Evolutionary conservation across 2,113 vertebrate genomes (phyloP).

Genomic region (Coregonus clupeaformis): DNA sequence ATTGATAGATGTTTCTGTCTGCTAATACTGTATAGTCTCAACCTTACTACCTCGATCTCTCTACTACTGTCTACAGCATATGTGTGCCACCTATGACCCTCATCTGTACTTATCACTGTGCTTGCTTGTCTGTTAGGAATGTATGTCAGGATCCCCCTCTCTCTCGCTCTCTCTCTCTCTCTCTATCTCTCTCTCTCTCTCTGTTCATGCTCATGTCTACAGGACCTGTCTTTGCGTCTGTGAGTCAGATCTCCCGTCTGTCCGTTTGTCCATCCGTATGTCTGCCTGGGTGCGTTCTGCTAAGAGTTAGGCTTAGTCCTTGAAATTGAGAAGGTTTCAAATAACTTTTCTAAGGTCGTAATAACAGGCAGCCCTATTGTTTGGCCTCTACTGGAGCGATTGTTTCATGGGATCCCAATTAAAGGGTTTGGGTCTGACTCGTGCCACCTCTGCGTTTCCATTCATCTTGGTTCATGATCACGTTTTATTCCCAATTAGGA

Average conservation of each 20-base stretch:
- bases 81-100: too few species aligned
- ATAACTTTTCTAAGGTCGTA: conserved; percentile 11
- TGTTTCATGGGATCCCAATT: conserved; percentile 19
- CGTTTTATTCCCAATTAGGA: conserved; percentile 15
- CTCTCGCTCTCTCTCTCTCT: background rate
- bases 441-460: background rate
- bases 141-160: background rate
- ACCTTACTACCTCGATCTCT: background rate
- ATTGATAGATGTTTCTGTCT: background rate
- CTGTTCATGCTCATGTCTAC: background rate
- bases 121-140: background rate
- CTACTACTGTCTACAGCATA: background rate
- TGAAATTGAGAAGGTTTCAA: background rate
- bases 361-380: conserved; percentile 4
- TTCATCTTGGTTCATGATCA: conserved; percentile 18
- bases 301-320: too few species aligned
- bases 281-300: background rate
- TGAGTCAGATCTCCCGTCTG: background rate
- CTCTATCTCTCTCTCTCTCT: background rate
- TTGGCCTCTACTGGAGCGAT: conserved; percentile 8
- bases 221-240: background rate
- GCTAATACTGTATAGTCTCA: too few species aligned
- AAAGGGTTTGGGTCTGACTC: conserved; percentile 1
- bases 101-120: background rate
- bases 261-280: conserved; percentile 1